Percentiles rank a stretch among this genome's conserved stretches.
Evolutionary conservation across 2,113 vertebrate genomes (phyloP).

Genomic region (Archilochus colubris): DNA sequence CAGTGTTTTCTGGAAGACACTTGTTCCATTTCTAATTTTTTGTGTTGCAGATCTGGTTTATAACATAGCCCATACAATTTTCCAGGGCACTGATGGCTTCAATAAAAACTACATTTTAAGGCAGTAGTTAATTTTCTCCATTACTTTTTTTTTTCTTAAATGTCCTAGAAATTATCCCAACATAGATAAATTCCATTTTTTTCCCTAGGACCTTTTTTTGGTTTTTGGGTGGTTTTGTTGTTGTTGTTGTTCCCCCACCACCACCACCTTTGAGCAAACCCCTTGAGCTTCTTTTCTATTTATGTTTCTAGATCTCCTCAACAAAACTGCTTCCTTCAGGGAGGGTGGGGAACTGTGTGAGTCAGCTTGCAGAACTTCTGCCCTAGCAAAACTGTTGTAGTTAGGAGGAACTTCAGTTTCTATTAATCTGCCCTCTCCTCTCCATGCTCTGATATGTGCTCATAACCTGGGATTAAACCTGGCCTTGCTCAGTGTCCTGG

Average conservation of each 20-base stretch:
- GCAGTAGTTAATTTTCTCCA: neutral
- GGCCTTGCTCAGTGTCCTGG: neutral
- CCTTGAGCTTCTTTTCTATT: neutral
- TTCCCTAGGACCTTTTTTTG: neutral
- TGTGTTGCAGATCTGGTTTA: neutral
- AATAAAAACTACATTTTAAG: neutral
- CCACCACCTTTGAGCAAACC: neutral
- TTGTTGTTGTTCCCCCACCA: too few relatives aligned
- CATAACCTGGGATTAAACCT: constrained; percentile 13
- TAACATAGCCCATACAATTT: neutral
- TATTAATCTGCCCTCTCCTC: neutral
- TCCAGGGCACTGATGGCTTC: neutral
- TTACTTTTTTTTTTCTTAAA: neutral
- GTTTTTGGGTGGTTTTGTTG: fast-evolving
- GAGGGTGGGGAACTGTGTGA: constrained; percentile 19
- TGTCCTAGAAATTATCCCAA: neutral
- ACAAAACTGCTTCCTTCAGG: neutral
- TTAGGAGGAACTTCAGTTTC: neutral
- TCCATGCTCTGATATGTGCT: neutral
- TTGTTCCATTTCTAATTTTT: neutral
- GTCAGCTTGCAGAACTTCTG: constrained; percentile 29
- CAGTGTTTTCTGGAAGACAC: neutral
- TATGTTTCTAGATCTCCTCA: neutral
- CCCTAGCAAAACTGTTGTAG: neutral
- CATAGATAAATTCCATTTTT: neutral